phyloP scores from a whole-genome alignment of 2,888 invertebrate species.

The Automeris io region DNA sequence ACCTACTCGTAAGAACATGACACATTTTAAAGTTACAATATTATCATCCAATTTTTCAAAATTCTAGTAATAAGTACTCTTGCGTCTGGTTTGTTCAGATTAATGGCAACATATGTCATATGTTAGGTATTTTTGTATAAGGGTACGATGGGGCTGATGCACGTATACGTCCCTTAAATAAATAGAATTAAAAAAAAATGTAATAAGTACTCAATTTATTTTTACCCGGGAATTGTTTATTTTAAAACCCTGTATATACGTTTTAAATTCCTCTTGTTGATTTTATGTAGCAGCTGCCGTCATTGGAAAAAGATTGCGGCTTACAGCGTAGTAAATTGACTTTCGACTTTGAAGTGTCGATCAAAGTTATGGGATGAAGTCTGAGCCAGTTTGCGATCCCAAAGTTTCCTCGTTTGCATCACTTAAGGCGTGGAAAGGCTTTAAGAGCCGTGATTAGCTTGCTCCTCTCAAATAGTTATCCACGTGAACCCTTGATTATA shows the following conservation, averaged over 20 bases:
- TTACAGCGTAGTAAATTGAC: conserved; percentile 36
- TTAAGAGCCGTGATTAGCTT: conserved; percentile 55
- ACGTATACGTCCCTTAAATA: too few species aligned
- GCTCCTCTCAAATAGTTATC: conserved; percentile 34
- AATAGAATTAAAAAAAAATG: too few species aligned
- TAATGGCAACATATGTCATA: too few species aligned
- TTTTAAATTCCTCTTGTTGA: conserved; percentile 3
- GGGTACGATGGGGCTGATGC: too few species aligned
- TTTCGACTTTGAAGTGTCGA: conserved; percentile 59
- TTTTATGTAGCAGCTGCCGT: conserved; percentile 9
- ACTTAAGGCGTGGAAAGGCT: conserved; percentile 59
- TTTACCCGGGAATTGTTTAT: not conserved
- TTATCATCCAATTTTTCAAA: too few species aligned
- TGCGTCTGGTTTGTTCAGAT: too few species aligned
- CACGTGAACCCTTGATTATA: conserved; percentile 36
- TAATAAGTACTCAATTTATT: not conserved
- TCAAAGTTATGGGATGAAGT: conserved; percentile 61
- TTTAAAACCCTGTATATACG: not conserved
- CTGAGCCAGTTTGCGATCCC: conserved; percentile 54
- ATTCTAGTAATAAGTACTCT: too few species aligned
- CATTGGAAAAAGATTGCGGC: conserved; percentile 22
- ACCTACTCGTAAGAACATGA: too few species aligned
- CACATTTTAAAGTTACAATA: too few species aligned
- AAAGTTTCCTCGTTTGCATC: conserved; percentile 69
- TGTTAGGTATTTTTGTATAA: too few species aligned